Evolutionary conservation across 2,797 vertebrate genomes (phyloP).

Genomic region (Pseudochromis fuscus): DNA sequence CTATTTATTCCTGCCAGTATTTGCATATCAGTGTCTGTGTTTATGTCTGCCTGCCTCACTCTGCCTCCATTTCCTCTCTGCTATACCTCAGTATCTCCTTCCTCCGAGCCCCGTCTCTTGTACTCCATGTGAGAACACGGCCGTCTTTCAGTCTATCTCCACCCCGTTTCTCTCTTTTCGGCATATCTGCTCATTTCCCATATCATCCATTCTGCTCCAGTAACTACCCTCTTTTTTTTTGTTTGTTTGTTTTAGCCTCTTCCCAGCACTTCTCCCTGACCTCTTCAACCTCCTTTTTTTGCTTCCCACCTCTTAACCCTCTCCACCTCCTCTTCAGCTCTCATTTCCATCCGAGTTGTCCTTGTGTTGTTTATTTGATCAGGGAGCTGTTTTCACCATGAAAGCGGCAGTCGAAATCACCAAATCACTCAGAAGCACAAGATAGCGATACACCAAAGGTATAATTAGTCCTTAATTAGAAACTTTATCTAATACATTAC

Average conservation of each 20-base stretch:
- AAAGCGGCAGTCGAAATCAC: constrained; percentile 71
- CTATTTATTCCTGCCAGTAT: constrained; percentile 46
- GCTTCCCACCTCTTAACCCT: constrained; percentile 26
- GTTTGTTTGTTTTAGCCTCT: constrained; percentile 30
- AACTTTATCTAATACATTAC: constrained; percentile 80
- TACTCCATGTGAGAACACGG: constrained; percentile 29
- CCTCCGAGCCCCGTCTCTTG: constrained; percentile 44
- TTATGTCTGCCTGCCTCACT: constrained; percentile 52
- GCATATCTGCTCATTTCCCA: constrained; percentile 30
- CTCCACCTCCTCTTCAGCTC: constrained; percentile 25
- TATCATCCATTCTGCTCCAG: constrained; percentile 27
- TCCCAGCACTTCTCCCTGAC: constrained; percentile 42
- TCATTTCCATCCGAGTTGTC: constrained; percentile 61
- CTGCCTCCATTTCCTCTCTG: constrained; percentile 45
- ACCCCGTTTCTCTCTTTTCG: constrained; percentile 20
- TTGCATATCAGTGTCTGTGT: constrained; percentile 63
- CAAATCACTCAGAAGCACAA: constrained; percentile 72
- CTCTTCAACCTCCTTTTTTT: constrained; percentile 37
- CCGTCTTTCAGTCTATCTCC: constrained; percentile 33
- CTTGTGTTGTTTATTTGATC: constrained; percentile 70
- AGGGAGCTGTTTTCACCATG: constrained; percentile 58
- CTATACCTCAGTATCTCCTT: constrained; percentile 27
- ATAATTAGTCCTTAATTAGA: constrained; percentile 83
- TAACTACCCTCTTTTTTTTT: constrained; percentile 18
- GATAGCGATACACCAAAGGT: constrained; percentile 73